Evolutionary conservation across 2,888 invertebrate genomes (phyloP).

Genomic region (Alsophila aescularia): DNA sequence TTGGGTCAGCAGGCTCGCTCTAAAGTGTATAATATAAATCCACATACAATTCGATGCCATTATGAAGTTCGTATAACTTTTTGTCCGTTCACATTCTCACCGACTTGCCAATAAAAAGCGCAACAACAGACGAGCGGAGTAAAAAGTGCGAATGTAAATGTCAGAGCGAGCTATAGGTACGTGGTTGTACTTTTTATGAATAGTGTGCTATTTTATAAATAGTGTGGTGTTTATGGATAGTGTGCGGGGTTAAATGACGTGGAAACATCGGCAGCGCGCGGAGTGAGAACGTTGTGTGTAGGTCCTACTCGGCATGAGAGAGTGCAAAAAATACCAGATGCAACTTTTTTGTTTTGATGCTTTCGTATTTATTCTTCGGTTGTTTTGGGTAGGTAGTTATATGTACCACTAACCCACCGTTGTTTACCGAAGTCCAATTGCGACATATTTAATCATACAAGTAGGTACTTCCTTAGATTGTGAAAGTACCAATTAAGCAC

Average conservation of each 20-base stretch:
- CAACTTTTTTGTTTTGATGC: too few species aligned
- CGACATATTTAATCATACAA: too few species aligned
- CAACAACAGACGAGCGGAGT: slow-evolving; percentile 40
- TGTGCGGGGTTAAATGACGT: slow-evolving; percentile 65
- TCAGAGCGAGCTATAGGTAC: slow-evolving; percentile 41
- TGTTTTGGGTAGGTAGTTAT: too few species aligned
- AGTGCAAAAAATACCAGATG: slow-evolving; percentile 1
- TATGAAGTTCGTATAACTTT: too few species aligned
- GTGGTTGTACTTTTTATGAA: neutral
- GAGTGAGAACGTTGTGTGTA: slow-evolving; percentile 54
- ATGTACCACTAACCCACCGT: too few species aligned
- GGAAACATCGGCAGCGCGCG: slow-evolving; percentile 55
- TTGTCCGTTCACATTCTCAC: slow-evolving; percentile 40
- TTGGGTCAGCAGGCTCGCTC: slow-evolving; percentile 10
- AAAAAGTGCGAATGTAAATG: slow-evolving; percentile 64
- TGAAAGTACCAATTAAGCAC: too few species aligned
- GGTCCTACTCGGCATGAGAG: slow-evolving; percentile 25
- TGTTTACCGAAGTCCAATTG: too few species aligned
- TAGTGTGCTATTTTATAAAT: slow-evolving; percentile 8
- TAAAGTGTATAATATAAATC: neutral
- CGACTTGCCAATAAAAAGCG: slow-evolving; percentile 44
- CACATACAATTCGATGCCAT: neutral
- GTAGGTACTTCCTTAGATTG: too few species aligned
- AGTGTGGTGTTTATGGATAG: slow-evolving; percentile 1
- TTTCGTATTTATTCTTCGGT: too few species aligned